These are phyloP conservation scores for Peribatodes rhomboidaria DNA, from an alignment of 2,888 invertebrate genomes.

Conservation along the genomic window DNA sequence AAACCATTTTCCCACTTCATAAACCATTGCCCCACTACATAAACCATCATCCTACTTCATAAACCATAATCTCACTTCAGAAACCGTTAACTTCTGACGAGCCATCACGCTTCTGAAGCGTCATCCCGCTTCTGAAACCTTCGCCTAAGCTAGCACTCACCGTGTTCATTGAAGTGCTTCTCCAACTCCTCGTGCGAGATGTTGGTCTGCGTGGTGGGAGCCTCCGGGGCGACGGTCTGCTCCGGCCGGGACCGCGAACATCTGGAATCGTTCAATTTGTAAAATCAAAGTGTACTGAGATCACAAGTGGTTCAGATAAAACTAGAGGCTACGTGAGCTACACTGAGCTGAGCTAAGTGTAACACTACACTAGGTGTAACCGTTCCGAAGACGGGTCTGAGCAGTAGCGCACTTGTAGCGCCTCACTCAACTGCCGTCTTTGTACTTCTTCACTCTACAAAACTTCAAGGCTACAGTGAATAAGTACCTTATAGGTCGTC, in stretches of 20 bases:
- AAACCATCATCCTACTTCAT: neutral
- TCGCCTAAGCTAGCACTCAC: conserved; percentile 79
- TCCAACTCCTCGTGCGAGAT: conserved; percentile 96
- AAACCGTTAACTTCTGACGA: neutral
- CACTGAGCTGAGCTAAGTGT: too few relatives aligned
- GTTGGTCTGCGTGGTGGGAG: conserved; percentile 87
- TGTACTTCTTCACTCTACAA: too few relatives aligned
- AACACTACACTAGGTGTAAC: too few relatives aligned
- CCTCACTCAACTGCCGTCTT: too few relatives aligned
- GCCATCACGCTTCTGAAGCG: neutral
- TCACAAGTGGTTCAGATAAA: too few relatives aligned
- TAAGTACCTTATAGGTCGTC: too few relatives aligned
- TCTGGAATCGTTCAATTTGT: conserved; percentile 50
- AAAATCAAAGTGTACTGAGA: too few relatives aligned
- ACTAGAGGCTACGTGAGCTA: too few relatives aligned
- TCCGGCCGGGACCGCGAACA: conserved; percentile 78
- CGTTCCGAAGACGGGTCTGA: too few relatives aligned
- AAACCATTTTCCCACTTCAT: neutral
- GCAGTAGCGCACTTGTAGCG: too few relatives aligned
- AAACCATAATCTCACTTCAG: neutral
- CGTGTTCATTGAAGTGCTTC: conserved; percentile 95
- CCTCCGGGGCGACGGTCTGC: conserved; percentile 73
- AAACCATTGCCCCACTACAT: neutral
- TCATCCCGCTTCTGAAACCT: neutral
- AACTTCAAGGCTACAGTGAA: too few relatives aligned